A percentile compares a stretch with the other conserved stretches of the same genome.
Evolutionary conservation across 2,888 invertebrate species (phyloP).

Genomic region (Adelphocoris suturalis): DNA sequence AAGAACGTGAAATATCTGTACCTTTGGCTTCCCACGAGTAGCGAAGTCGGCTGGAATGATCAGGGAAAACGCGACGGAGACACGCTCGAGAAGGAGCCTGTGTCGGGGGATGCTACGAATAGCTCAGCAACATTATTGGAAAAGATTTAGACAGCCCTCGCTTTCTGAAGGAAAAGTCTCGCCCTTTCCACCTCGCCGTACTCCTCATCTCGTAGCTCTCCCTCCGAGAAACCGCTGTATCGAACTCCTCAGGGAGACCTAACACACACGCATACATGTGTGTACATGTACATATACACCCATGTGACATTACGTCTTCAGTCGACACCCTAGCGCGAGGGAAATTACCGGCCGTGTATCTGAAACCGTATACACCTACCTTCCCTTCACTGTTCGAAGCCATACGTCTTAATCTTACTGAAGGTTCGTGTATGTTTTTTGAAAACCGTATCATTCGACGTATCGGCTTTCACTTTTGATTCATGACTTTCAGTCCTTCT

Average conservation of each 20-base stretch:
- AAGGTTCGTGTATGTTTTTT: neutral
- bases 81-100: neutral
- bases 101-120: slow-evolving; percentile 22
- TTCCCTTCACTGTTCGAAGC: neutral
- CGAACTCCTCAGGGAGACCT: slow-evolving; percentile 9
- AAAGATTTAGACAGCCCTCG: slow-evolving; percentile 53
- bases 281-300: neutral
- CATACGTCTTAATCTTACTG: slow-evolving; percentile 32
- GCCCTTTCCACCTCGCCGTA: neutral
- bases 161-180: neutral
- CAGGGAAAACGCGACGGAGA: slow-evolving; percentile 1
- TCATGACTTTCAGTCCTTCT: too few relatives aligned
- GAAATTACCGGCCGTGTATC: slow-evolving; percentile 22
- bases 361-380: slow-evolving; percentile 22
- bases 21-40: neutral
- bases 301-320: neutral
- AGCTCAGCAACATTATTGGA: slow-evolving; percentile 59
- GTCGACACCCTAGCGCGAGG: neutral
- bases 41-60: slow-evolving; percentile 9
- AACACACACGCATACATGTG: neutral
- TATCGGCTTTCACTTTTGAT: too few relatives aligned
- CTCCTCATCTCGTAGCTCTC: neutral
- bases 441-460: too few relatives aligned
- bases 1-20: too few relatives aligned
- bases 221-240: neutral